Evolutionary conservation across 2,888 invertebrate genomes (phyloP), one percentile per base, ranked within the genome.

Genomic region (Itoplectis maculator): DNA sequence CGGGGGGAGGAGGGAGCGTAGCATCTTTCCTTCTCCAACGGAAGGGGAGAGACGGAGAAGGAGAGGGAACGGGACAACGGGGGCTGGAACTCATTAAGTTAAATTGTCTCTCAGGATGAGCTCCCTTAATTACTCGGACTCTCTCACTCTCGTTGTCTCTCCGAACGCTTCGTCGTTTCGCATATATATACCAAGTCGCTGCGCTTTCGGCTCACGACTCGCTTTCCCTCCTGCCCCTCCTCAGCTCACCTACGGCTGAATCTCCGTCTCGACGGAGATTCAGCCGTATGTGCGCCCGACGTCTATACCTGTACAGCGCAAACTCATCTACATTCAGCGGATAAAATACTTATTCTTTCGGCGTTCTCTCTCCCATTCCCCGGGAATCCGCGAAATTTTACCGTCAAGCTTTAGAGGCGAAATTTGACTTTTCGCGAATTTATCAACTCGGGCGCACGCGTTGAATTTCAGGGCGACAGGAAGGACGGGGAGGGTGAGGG

Each of bases 91-190:
- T 92, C 92, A 92, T 92, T 91, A 92, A 92, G 90, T 89, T 91
- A 90, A 92, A 92, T 92, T 91, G 92, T 92, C 92, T 90, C 89
- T 87, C 87, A 89, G 89, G 90, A 92, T 91, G 91, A 92, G 91
- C 90, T 91, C 88, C 91, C 91, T 92, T 92, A 92, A 92, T 92
- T 91, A 92, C 91, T 90, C 86, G 86, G 69, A 87, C 84, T 86
- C 82, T 85, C 86, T 85, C 86, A 79, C 73, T 63, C 78, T 59
- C 49, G 72, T 79, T 70, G 66, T 69, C 70, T 61, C 40, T 47
- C 61, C 75, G 45, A 69, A 51, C 59, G 70, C 29, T 42, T 29
- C 68, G 42, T 69, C 70, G 65, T 75, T 80, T 75, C 75, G 29
- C 37, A 37, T 72, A 49, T 75, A 54, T 51, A 61, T 75, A 35